Evolutionary conservation across 1,140 invertebrate genomes (phyloP), one percentile per base, ranked within the genome.

Genomic region (Panagrolaimus sp.): DNA sequence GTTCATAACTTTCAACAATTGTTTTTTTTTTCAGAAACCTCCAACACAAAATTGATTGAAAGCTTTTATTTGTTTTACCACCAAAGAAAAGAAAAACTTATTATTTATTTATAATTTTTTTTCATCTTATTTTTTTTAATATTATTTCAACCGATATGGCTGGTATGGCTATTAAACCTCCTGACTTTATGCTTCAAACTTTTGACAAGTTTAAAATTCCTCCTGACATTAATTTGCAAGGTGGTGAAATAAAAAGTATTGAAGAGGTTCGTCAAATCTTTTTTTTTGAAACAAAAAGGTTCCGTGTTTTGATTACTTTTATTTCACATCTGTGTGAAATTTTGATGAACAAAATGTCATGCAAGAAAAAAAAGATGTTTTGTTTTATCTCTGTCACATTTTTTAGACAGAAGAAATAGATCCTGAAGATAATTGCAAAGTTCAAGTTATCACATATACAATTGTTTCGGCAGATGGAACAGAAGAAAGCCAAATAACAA

Each of bases 361-460:
- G 25, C 14, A 7, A 51, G 16, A 51, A 11, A 16, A 51, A 51
- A 20, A 25, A 51, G 48, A 57, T 27, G 51, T 27, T 57, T 70
- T 53, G 48, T 20, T 25, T n/a, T n/a, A n/a, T n/a, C n/a, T n/a
- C n/a, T n/a, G n/a, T n/a, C n/a, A n/a, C n/a, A n/a, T n/a, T 43
- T 63, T 78, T 20, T 43, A 76, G 77, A 67, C 62, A 38, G 75
- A 77, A 38, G 75, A 77, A 69, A 74, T 78, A 43, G 75, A 77
- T 42, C 75, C 75, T 46, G 65, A 66, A 14, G 75, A 77, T 63
- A 75, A 75, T n/a, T 77, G 77, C 42, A 77, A 78, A 66, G 74
- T 77, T 38, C 76, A 77, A 44, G 53, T 74, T 27, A 75, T 44
- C 14, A 44, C 51, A n/a, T 77, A 74, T 65, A 69, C 67, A 23